These are phyloP conservation scores for Patella caerulea DNA, from an alignment of 2,888 invertebrate species.

Conservation along the genomic window DNA sequence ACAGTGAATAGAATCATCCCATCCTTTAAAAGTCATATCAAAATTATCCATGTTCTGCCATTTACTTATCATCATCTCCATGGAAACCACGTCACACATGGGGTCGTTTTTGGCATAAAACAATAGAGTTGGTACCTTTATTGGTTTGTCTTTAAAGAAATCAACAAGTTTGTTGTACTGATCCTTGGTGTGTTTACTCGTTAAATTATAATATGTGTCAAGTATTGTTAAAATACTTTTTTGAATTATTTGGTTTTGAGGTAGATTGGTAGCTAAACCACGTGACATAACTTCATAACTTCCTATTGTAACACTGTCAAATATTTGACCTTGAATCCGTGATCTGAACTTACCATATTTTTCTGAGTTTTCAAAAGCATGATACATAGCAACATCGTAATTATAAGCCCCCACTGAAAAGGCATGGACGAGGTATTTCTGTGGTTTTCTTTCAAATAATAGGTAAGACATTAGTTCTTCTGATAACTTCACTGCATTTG, in stretches of 20 bases:
- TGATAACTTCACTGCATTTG: conserved; percentile 32
- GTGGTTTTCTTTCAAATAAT: conserved; percentile 13
- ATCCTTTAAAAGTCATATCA: conserved; percentile 31
- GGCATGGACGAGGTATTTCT: conserved; percentile 44
- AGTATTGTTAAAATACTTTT: conserved; percentile 25
- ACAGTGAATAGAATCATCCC: conserved; percentile 44
- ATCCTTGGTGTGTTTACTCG: conserved; percentile 40
- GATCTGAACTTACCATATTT: conserved; percentile 33
- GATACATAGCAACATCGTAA: conserved; percentile 38
- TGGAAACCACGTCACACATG: conserved; percentile 40
- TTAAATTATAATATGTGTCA: conserved; percentile 39
- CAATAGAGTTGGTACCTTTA: conserved; percentile 39
- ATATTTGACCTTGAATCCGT: conserved; percentile 45
- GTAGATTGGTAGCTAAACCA: conserved; percentile 40
- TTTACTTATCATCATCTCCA: conserved; percentile 36
- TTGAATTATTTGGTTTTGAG: conserved; percentile 27
- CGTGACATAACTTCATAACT: conserved; percentile 47
- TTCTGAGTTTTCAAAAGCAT: conserved; percentile 22
- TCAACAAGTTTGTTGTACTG: conserved; percentile 40
- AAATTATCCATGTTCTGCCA: conserved; percentile 35
- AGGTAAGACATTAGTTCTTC: conserved; percentile 38
- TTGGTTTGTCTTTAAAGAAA: conserved; percentile 38
- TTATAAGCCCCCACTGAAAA: conserved; percentile 53
- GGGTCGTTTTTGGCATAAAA: conserved; percentile 47
- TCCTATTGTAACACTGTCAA: conserved; percentile 53